A percentile compares a stretch with the other conserved stretches of the same genome.
These are phyloP conservation scores for Patiria pectinifera DNA, from an alignment of 53 echinoderm and acorn worm genomes.

Conservation along the genomic window DNA sequence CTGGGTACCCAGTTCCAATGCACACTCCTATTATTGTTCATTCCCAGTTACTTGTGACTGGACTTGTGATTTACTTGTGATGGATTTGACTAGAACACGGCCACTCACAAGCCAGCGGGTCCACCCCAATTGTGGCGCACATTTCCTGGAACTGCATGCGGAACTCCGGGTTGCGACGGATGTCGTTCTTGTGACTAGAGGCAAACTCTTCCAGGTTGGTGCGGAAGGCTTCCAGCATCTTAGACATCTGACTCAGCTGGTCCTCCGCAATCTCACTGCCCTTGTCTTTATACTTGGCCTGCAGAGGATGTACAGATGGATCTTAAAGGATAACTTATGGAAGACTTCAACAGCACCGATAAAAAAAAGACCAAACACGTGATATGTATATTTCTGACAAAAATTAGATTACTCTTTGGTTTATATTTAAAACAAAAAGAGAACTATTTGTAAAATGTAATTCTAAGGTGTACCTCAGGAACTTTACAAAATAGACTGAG, in stretches of 20 bases:
- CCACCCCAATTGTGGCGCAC: conserved; percentile 98
- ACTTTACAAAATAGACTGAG: too few species aligned
- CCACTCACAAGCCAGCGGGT: conserved; percentile 94
- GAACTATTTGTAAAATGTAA: too few species aligned
- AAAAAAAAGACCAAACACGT: too few species aligned
- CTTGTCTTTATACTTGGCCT: conserved; percentile 99
- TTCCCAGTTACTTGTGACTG: too few species aligned
- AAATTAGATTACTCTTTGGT: too few species aligned
- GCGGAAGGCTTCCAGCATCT: conserved; percentile 93
- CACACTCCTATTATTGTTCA: too few species aligned
- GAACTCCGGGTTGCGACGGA: conserved; percentile 95
- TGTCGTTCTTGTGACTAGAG: conserved; percentile 95
- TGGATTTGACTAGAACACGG: neutral
- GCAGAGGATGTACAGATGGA: neutral
- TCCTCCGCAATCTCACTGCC: conserved; percentile 96
- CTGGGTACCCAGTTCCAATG: too few species aligned
- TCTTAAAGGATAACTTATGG: neutral
- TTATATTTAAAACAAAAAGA: too few species aligned
- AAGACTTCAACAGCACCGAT: neutral
- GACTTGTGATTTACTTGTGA: too few species aligned
- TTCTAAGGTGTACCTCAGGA: too few species aligned
- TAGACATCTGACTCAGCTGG: conserved; percentile 94
- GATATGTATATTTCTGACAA: too few species aligned
- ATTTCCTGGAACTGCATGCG: conserved; percentile 96
- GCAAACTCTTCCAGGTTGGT: conserved; percentile 98